Evolutionary conservation across 1,140 invertebrate genomes (phyloP).

Genomic region (Lasioglossum albipes): DNA sequence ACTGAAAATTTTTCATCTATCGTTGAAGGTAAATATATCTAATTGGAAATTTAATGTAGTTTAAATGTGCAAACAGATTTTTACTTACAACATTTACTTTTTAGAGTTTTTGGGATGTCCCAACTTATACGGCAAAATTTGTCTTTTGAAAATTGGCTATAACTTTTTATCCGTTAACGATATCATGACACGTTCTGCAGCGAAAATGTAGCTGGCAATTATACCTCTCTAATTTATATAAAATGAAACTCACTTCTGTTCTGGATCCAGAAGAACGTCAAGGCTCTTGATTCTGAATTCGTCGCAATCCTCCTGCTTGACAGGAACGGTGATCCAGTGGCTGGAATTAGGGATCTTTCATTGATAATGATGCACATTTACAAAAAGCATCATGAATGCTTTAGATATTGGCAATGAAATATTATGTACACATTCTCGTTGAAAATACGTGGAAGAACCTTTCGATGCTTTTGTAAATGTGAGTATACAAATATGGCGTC

Average conservation of each 20-base stretch:
- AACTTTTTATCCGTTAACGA: too few relatives aligned
- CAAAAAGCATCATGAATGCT: slow-evolving; percentile 33
- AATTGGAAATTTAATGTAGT: too few relatives aligned
- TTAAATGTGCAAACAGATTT: too few relatives aligned
- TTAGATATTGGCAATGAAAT: slow-evolving; percentile 1
- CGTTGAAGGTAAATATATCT: too few relatives aligned
- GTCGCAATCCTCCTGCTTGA: slow-evolving; percentile 15
- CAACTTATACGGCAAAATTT: too few relatives aligned
- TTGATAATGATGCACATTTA: slow-evolving; percentile 47
- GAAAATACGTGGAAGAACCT: not conserved
- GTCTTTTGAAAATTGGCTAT: too few relatives aligned
- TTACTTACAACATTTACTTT: too few relatives aligned
- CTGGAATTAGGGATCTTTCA: slow-evolving; percentile 45
- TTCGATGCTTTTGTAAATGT: slow-evolving; percentile 21
- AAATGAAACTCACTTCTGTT: slow-evolving; percentile 44
- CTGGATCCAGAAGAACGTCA: slow-evolving; percentile 25
- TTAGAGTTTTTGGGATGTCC: too few relatives aligned
- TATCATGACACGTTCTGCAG: too few relatives aligned
- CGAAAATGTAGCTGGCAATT: too few relatives aligned
- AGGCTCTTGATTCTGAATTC: slow-evolving; percentile 34
- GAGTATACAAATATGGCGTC: not conserved
- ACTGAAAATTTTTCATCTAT: too few relatives aligned
- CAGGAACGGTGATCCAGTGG: slow-evolving; percentile 38
- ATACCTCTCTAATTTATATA: too few relatives aligned
- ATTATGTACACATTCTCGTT: not conserved